phyloP scores from a whole-genome alignment of 2,113 vertebrate species.

The Python bivittatus region DNA sequence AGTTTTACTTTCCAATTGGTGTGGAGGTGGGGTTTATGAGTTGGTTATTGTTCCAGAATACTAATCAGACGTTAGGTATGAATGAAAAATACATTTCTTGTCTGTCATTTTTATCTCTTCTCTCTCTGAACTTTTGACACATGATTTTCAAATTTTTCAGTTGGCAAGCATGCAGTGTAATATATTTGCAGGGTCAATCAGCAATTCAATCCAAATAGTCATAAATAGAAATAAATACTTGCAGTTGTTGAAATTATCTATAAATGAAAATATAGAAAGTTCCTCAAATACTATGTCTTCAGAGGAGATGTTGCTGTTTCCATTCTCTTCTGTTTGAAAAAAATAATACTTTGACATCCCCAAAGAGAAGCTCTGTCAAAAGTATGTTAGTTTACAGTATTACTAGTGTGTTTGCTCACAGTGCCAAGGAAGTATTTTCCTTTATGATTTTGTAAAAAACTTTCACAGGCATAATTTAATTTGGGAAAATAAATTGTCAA shows the following conservation, averaged over 20 bases:
- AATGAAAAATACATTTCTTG: not conserved
- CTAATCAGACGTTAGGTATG: not conserved
- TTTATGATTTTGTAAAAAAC: not conserved
- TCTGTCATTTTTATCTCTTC: not conserved
- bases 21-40: not conserved
- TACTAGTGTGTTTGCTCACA: slow-evolving; percentile 10
- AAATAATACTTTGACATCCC: not conserved
- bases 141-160: not conserved
- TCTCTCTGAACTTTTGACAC: not conserved
- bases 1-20: not conserved
- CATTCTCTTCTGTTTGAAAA: not conserved
- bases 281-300: not conserved
- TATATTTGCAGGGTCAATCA: not conserved
- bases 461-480: not conserved
- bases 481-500: not conserved
- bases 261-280: not conserved
- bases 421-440: not conserved
- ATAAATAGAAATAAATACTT: not conserved
- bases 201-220: not conserved
- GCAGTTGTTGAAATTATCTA: not conserved
- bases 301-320: not conserved
- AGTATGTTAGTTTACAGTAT: slow-evolving; percentile 7
- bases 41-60: not conserved
- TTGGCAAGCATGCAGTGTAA: not conserved
- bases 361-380: not conserved